Conservation (phyloP, 2,888 invertebrate genomes). For the Heliconius hortense region DNA sequence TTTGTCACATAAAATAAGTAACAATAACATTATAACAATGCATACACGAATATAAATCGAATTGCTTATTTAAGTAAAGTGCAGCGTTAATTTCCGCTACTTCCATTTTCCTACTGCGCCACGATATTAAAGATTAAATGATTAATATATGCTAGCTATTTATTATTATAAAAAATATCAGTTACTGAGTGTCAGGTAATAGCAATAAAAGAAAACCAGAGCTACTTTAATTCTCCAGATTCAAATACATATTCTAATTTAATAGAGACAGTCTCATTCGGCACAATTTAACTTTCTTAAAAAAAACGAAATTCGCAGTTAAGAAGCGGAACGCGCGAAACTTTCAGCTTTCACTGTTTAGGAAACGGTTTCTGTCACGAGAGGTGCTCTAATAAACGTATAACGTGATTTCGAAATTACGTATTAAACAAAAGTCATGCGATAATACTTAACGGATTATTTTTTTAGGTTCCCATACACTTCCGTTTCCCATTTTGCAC, state of each 20-base stretch:
- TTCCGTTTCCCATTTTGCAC: too few species aligned
- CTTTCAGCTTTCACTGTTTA: slow-evolving; percentile 60
- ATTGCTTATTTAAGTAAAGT: neutral
- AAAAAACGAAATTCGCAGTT: slow-evolving; percentile 45
- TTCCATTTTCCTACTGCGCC: too few species aligned
- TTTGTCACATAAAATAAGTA: neutral
- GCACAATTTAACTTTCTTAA: slow-evolving; percentile 35
- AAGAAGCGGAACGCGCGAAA: slow-evolving; percentile 59
- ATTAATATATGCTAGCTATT: neutral
- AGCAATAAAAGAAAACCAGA: neutral
- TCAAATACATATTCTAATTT: slow-evolving; percentile 10
- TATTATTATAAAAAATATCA: neutral
- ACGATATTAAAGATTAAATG: too few species aligned
- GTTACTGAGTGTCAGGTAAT: neutral
- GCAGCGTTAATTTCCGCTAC: too few species aligned
- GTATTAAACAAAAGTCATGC: neutral
- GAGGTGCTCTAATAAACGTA: slow-evolving; percentile 42
- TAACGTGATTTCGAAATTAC: slow-evolving; percentile 13
- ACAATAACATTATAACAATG: neutral
- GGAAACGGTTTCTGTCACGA: slow-evolving; percentile 44
- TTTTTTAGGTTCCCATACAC: too few species aligned
- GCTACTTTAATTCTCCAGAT: neutral
- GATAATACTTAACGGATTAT: too few species aligned
- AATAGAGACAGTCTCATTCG: slow-evolving; percentile 20
- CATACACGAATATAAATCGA: neutral